Percentiles rank a stretch among this genome's conserved stretches.
Conservation (phyloP, 1,140 invertebrate species). For the Drosophila tani region DNA sequence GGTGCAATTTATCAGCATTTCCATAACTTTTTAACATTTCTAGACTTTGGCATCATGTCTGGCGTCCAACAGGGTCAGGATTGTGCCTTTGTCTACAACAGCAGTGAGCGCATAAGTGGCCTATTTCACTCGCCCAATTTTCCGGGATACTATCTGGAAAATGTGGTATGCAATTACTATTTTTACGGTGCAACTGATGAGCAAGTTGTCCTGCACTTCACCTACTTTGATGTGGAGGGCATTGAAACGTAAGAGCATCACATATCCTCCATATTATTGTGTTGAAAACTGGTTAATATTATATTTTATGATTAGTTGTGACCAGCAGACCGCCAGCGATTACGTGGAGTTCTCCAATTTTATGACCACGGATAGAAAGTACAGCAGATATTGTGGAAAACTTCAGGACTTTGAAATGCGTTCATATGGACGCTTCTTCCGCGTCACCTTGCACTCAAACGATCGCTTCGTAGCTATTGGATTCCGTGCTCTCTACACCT, state of each 20-base stretch:
- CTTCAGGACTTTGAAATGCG: conserved; percentile 90
- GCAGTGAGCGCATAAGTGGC: conserved; percentile 91
- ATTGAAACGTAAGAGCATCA: conserved; percentile 91
- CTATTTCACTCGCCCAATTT: conserved; percentile 96
- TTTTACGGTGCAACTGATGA: conserved; percentile 94
- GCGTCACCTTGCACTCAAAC: conserved; percentile 97
- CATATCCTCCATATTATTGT: neutral
- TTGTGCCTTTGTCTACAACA: conserved; percentile 94
- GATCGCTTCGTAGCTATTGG: conserved; percentile 96
- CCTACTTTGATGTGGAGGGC: conserved; percentile 96
- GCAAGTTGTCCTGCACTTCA: conserved; percentile 94
- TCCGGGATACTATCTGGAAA: conserved; percentile 95
- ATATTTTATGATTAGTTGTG: conserved; percentile 88
- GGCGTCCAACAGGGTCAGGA: conserved; percentile 91
- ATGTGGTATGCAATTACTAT: conserved; percentile 97
- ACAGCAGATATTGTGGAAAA: conserved; percentile 94
- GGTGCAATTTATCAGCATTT: no score
- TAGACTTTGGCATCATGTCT: conserved; percentile 90
- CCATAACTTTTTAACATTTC: neutral
- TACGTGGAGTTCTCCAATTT: conserved; percentile 98
- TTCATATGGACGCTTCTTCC: conserved; percentile 96
- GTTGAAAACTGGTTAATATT: no score
- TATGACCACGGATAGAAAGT: conserved; percentile 93
- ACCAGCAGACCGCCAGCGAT: conserved; percentile 94
- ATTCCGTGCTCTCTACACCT: conserved; percentile 96